Base-by-base conservation (phyloP, 2,113 vertebrate species). In the Mystacornis crossleyi region DNA sequence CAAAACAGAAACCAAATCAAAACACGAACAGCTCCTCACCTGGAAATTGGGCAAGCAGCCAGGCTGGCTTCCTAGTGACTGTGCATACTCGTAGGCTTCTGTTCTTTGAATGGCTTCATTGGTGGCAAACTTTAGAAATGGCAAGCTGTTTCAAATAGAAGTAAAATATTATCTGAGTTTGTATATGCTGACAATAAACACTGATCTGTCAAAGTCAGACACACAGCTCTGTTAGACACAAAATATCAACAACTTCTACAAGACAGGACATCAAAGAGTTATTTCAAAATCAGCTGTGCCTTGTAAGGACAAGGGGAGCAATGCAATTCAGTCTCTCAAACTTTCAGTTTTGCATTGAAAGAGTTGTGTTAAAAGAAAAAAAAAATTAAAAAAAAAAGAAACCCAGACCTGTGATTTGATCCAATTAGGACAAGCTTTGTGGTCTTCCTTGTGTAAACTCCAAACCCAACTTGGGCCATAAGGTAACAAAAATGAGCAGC, bases 401-500 rank as follows among this genome's bases (percentile, higher is more conserved):
- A 33, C 19, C 8, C 95, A 93, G 48, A 99, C 99, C 99, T 99
- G 97, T 99, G 99, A 96, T 99, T 99, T 31, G 99, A 98, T 84
- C 99, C 99, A n/a, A 99, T 98, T 48, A 99, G 97, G 73, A 99
- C 99, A 66, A 99, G 98, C 81, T 99, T 99, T 29, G 99, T 98
- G 51, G 98, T 98, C 94, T 99, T 99, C 98, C 99, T 99, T 8
- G 99, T 99, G 81, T 98, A 99, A 73, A 99, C 98, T 17, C 99
- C 99, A 79, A 99, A 98, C 20, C 98, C 99, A 45, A 99, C 98
- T 93, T 99, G 99, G 90, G 99, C 99, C 99, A 99, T 99, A 88
- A 99, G 96, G 96, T 99, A 99, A 97, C 99, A 99, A 89, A 99
- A 99, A 89, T 99, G 99, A 6, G 99, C 99, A 3, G 99, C 99